phyloP scores from a whole-genome alignment of 2,888 invertebrate species.

The Colostygia pectinataria region DNA sequence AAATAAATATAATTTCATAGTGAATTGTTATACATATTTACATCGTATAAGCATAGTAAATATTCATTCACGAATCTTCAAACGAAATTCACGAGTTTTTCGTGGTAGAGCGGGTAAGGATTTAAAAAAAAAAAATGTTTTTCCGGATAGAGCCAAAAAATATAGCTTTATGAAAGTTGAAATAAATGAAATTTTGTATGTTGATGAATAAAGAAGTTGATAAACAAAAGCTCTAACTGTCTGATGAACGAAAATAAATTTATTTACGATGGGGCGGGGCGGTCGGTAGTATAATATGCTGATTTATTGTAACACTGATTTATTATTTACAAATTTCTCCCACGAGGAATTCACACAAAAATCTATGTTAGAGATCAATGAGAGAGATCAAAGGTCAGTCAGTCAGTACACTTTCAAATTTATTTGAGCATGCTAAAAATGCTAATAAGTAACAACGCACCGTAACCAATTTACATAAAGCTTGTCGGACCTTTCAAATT shows the following conservation, averaged over 20 bases:
- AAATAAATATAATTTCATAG: conserved; percentile 17
- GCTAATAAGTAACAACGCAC: too few relatives aligned
- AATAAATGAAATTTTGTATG: too few relatives aligned
- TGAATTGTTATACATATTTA: conserved; percentile 15
- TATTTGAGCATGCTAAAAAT: conserved; percentile 12
- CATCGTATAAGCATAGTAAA: neutral
- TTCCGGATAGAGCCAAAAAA: too few relatives aligned
- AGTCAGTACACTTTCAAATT: neutral
- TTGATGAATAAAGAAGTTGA: too few relatives aligned
- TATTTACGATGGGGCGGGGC: too few relatives aligned
- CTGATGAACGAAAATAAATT: too few relatives aligned
- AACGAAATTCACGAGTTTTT: neutral
- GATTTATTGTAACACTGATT: too few relatives aligned
- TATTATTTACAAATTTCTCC: neutral
- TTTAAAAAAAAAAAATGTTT: too few relatives aligned
- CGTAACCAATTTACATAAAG: conserved; percentile 14
- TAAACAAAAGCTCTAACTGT: too few relatives aligned
- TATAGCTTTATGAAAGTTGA: too few relatives aligned
- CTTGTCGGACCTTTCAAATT: conserved; percentile 10
- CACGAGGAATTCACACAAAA: neutral
- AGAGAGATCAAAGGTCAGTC: neutral
- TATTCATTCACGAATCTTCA: neutral
- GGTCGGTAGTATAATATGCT: too few relatives aligned
- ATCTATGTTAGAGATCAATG: neutral
- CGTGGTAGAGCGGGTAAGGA: too few relatives aligned